Conservation (phyloP, 2,113 vertebrate genomes). For the Pomatorhinus ruficollis region DNA sequence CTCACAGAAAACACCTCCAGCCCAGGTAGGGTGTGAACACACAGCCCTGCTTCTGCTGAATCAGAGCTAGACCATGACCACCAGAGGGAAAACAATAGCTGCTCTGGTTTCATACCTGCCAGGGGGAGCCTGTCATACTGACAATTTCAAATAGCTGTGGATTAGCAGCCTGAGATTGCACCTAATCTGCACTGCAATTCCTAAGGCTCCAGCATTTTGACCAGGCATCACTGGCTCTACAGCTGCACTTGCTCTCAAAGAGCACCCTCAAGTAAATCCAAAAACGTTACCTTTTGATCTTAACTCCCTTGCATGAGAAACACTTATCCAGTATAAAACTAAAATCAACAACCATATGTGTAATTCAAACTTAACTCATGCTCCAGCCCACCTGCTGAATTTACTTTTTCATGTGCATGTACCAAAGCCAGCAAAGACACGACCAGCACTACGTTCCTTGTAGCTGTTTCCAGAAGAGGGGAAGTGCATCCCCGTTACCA, state of each 20-base stretch:
- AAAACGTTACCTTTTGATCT: background rate
- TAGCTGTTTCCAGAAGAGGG: background rate
- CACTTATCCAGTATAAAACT: background rate
- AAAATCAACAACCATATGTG: background rate
- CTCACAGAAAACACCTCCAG: background rate
- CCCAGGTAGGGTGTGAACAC: background rate
- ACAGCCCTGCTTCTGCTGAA: background rate
- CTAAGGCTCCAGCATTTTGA: background rate
- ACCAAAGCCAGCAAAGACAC: background rate
- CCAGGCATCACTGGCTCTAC: background rate
- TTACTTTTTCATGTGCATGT: background rate
- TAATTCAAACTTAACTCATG: background rate
- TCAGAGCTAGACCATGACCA: background rate
- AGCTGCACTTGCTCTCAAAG: background rate
- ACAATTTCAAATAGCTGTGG: background rate
- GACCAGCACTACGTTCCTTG: background rate
- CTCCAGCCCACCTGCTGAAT: background rate
- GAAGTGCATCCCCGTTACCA: background rate
- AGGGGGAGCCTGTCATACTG: background rate
- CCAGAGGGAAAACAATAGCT: background rate
- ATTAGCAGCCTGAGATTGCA: background rate
- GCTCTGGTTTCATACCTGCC: background rate
- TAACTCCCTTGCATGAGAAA: background rate
- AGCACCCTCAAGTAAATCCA: background rate
- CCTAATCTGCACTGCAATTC: background rate